A percentile compares a stretch with the other conserved stretches of the same genome.
phyloP scores from a whole-genome alignment of 2,797 vertebrate species.

The Scolopax bukidnonensis region DNA sequence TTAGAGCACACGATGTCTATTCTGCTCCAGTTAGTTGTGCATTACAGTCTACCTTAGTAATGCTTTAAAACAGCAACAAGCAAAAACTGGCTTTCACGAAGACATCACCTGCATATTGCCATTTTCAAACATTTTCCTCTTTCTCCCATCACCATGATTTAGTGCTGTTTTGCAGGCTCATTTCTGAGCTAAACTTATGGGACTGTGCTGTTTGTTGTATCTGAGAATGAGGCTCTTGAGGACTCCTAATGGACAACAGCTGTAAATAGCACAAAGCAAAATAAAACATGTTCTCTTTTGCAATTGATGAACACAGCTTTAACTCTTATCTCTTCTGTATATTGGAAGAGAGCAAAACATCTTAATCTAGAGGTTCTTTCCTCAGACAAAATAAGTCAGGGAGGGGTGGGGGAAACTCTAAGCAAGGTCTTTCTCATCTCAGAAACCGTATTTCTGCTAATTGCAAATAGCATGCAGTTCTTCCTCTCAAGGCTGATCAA shows the following conservation, averaged over 20 bases:
- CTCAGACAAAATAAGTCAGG: neutral
- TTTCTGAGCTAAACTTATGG: conserved; percentile 61
- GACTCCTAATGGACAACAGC: conserved; percentile 72
- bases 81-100: conserved; percentile 2
- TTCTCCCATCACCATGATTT: conserved; percentile 67
- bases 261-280: conserved; percentile 67
- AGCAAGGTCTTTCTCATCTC: neutral
- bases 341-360: neutral
- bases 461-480: neutral
- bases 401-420: neutral
- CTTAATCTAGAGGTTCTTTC: neutral
- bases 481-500: neutral
- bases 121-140: conserved; percentile 46
- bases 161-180: conserved; percentile 49
- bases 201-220: conserved; percentile 42
- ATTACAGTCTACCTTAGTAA: neutral
- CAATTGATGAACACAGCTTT: conserved; percentile 54
- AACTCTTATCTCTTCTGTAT: conserved; percentile 44
- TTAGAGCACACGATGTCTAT: neutral
- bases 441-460: neutral
- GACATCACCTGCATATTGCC: conserved; percentile 15
- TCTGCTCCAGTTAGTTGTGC: neutral
- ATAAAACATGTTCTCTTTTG: conserved; percentile 28
- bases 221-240: conserved; percentile 70
- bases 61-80: neutral